A percentile compares a stretch with the other conserved stretches of the same genome.
Conservation (phyloP, 2,113 vertebrate genomes). For the Brienomyrus brachyistius region DNA sequence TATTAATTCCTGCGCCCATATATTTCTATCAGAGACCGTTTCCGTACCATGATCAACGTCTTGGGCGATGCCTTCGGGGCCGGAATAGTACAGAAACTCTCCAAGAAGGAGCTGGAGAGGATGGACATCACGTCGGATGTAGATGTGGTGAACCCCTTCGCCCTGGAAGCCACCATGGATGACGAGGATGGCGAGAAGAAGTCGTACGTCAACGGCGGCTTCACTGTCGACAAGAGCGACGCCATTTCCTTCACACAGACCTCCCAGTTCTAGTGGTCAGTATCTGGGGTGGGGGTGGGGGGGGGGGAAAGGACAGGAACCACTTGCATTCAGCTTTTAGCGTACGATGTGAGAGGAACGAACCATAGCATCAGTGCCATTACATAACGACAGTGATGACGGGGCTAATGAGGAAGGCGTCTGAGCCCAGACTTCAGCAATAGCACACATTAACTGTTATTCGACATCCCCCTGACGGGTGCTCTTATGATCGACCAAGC, state of each 20-base stretch:
- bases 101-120: constrained; percentile 80
- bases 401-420: constrained; percentile 26
- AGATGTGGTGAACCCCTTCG: constrained; percentile 86
- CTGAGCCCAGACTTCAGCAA: constrained; percentile 48
- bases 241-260: constrained; percentile 92
- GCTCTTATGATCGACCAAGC: constrained; percentile 34
- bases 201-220: constrained; percentile 89
- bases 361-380: constrained; percentile 40
- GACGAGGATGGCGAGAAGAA: constrained; percentile 80
- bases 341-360: constrained; percentile 17
- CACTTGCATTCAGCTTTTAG: constrained; percentile 30
- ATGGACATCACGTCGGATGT: constrained; percentile 79
- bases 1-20: background rate
- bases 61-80: constrained; percentile 90
- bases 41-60: constrained; percentile 95
- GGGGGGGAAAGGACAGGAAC: constrained; percentile 4
- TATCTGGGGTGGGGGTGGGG: background rate
- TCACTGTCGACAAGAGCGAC: constrained; percentile 89
- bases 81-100: constrained; percentile 88
- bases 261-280: constrained; percentile 78
- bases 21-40: constrained; percentile 75
- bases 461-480: constrained; percentile 27
- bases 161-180: constrained; percentile 73
- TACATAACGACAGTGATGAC: constrained; percentile 19
- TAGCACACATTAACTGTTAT: constrained; percentile 43